These are phyloP conservation scores for Oconnorella tubifera DNA, from an alignment of 2,888 invertebrate genomes.

Conservation along the genomic window DNA sequence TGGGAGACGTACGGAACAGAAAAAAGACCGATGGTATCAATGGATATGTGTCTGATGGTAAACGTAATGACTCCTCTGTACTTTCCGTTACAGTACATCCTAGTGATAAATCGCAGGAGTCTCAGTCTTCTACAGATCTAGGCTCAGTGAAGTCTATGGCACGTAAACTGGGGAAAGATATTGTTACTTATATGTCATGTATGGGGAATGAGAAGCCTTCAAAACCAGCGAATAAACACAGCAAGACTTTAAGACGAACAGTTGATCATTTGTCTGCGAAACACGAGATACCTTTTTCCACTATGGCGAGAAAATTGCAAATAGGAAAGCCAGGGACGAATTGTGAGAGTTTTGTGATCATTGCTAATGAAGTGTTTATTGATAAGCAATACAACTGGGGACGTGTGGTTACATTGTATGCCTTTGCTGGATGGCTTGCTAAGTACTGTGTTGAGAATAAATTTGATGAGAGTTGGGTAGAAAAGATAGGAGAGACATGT, in stretches of 20 bases:
- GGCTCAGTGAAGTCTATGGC: background rate
- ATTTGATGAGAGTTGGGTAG: background rate
- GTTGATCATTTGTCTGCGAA: slow-evolving; percentile 47
- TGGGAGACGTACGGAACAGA: no score
- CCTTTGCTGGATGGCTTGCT: slow-evolving; percentile 48
- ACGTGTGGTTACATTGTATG: slow-evolving; percentile 50
- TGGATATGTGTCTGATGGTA: no score
- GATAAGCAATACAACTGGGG: slow-evolving; percentile 54
- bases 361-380: slow-evolving; percentile 51
- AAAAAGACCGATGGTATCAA: no score
- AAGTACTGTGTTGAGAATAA: slow-evolving; percentile 36
- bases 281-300: slow-evolving; percentile 48
- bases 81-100: no score
- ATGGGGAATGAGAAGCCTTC: background rate
- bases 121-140: no score
- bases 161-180: background rate
- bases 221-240: slow-evolving; percentile 40
- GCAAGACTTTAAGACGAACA: slow-evolving; percentile 51
- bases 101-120: no score
- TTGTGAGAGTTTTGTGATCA: slow-evolving; percentile 35
- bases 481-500: slow-evolving; percentile 37
- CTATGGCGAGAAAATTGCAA: slow-evolving; percentile 49
- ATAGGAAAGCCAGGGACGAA: slow-evolving; percentile 34
- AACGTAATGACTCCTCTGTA: no score
- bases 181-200: background rate